Percentiles rank a stretch among this genome's conserved stretches.
These are phyloP conservation scores for Cyanoramphus novaezelandiae DNA, from an alignment of 2,113 vertebrate genomes.

Conservation along the genomic window DNA sequence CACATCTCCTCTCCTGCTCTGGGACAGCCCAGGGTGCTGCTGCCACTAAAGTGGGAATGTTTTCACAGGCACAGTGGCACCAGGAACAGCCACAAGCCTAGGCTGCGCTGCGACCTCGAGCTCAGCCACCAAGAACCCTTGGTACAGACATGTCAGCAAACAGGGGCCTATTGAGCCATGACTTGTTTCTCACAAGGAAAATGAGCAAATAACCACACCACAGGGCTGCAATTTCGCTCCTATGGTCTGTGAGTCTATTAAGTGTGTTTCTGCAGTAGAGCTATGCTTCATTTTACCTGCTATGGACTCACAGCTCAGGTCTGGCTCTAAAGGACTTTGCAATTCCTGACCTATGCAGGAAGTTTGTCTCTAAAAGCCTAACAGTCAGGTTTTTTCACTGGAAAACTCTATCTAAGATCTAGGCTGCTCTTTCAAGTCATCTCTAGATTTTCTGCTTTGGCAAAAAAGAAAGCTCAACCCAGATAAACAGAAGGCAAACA, in stretches of 20 bases:
- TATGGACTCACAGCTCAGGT: background rate
- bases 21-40: background rate
- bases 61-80: background rate
- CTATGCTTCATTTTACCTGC: background rate
- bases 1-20: background rate
- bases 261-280: background rate
- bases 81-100: background rate
- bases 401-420: background rate
- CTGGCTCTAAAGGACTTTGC: background rate
- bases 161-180: background rate
- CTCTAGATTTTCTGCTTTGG: background rate
- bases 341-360: background rate
- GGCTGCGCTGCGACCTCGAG: background rate
- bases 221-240: background rate
- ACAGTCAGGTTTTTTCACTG: background rate
- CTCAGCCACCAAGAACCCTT: background rate
- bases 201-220: background rate
- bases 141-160: background rate
- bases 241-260: background rate
- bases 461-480: background rate
- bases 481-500: background rate
- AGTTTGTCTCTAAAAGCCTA: background rate
- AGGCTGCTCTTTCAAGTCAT: background rate
- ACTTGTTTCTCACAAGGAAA: constrained; percentile 23
- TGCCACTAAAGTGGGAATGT: background rate